These are phyloP conservation scores for Phrynocephalus forsythii DNA, from an alignment of 2,797 vertebrate species.

Conservation along the genomic window DNA sequence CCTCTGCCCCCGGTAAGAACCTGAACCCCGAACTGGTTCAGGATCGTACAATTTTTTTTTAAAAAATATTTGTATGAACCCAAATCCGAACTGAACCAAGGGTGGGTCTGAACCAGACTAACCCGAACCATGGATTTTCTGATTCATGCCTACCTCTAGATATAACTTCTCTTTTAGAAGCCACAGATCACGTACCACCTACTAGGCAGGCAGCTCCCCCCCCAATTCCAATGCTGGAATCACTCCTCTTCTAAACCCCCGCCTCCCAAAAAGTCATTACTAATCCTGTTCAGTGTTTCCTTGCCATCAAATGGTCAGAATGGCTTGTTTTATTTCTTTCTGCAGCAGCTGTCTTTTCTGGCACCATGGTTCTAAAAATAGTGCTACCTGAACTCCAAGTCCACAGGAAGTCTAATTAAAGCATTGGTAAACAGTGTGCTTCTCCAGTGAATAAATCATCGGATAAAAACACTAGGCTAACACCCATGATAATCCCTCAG, in stretches of 20 bases:
- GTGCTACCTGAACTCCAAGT: constrained; percentile 61
- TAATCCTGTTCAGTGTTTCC: constrained; percentile 6
- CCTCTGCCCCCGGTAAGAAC: no score
- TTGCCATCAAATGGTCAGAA: constrained; percentile 54
- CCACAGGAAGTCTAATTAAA: constrained; percentile 65
- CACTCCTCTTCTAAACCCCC: constrained; percentile 21
- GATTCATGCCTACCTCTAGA: no score
- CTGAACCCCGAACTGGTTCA: no score
- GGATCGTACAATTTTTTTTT: no score
- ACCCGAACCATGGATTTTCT: no score
- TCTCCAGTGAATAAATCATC: constrained; percentile 63
- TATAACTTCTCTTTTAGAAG: not conserved
- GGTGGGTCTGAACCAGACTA: no score
- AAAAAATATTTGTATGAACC: no score
- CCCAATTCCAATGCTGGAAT: not conserved
- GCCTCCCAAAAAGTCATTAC: constrained; percentile 14
- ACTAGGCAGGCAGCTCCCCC: not conserved
- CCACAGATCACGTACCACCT: not conserved
- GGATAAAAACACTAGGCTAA: constrained; percentile 46
- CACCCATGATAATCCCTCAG: constrained; percentile 47
- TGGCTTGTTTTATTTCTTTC: constrained; percentile 63
- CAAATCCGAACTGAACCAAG: no score
- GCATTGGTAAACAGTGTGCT: constrained; percentile 63
- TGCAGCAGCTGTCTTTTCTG: constrained; percentile 37
- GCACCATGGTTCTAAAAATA: constrained; percentile 70